A percentile compares a stretch with the other conserved stretches of the same genome.
These are phyloP conservation scores for Heteractis magnifica DNA, from an alignment of 92 coral and sea anemone genomes.

Conservation along the genomic window DNA sequence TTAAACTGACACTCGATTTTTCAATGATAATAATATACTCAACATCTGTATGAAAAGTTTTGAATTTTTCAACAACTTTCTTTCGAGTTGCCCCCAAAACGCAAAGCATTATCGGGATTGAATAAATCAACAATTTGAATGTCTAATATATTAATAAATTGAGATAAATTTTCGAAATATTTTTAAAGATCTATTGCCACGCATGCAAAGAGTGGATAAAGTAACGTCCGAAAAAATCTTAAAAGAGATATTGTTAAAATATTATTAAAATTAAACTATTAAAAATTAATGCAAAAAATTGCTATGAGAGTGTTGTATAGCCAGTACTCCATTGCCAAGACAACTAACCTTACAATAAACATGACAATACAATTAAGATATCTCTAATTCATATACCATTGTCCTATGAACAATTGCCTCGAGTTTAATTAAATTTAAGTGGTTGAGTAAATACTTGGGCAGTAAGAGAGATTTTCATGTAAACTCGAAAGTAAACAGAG, in stretches of 20 bases:
- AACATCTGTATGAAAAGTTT: too few species aligned
- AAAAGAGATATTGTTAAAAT: neutral
- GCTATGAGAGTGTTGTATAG: neutral
- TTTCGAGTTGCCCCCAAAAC: too few species aligned
- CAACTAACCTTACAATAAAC: neutral
- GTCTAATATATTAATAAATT: too few species aligned
- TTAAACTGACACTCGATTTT: too few species aligned
- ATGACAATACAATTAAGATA: neutral
- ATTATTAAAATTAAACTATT: neutral
- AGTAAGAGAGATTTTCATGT: neutral
- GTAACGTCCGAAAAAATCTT: neutral
- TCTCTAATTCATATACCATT: neutral
- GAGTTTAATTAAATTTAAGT: conserved; percentile 1
- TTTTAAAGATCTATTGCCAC: too few species aligned
- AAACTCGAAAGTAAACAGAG: neutral
- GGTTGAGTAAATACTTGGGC: neutral
- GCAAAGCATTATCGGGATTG: too few species aligned
- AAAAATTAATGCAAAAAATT: neutral
- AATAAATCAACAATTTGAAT: too few species aligned
- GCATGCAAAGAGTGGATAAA: neutral
- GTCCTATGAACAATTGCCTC: neutral
- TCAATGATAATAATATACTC: too few species aligned
- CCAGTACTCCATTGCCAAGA: neutral
- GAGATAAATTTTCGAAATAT: too few species aligned
- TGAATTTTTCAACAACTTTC: too few species aligned